Percentiles rank a stretch among this genome's conserved stretches.
Evolutionary conservation across 1,140 invertebrate species (phyloP).

Genomic region (Tetragonula clypearis): DNA sequence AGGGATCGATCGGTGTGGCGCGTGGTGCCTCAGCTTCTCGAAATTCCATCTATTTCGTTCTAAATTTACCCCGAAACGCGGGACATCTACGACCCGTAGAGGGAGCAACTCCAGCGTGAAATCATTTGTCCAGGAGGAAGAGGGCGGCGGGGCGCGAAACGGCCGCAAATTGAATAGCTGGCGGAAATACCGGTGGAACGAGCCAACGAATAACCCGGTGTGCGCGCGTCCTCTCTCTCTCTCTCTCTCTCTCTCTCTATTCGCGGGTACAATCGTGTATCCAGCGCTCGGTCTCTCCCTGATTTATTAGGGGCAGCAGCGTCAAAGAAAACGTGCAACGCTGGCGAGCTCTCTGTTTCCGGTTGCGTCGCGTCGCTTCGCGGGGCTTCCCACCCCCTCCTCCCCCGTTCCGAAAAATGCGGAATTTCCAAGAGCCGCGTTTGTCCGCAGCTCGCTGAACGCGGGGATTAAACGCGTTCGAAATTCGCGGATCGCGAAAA

Average conservation of each 20-base stretch:
- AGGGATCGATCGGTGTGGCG: constrained; percentile 18
- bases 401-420: constrained; percentile 25
- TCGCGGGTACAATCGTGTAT: constrained; percentile 45
- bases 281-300: constrained; percentile 48
- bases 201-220: constrained; percentile 69
- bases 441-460: constrained; percentile 3
- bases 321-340: constrained; percentile 64
- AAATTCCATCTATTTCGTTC: constrained; percentile 46
- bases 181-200: constrained; percentile 69
- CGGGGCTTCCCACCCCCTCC: too few species aligned
- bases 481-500: constrained; percentile 17
- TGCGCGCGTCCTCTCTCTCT: constrained; percentile 31
- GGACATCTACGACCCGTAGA: constrained; percentile 56
- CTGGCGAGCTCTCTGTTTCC: constrained; percentile 4
- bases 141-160: constrained; percentile 64
- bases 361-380: neutral
- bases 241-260: neutral
- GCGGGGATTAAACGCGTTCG: constrained; percentile 29
- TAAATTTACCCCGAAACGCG: constrained; percentile 47
- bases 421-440: constrained; percentile 7
- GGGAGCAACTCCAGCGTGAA: constrained; percentile 64
- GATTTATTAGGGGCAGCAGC: constrained; percentile 64
- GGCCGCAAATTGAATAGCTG: constrained; percentile 72
- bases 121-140: constrained; percentile 69
- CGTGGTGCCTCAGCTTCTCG: neutral